Base-by-base conservation (phyloP, 2,113 vertebrate species). In the Osmerus mordax region DNA sequence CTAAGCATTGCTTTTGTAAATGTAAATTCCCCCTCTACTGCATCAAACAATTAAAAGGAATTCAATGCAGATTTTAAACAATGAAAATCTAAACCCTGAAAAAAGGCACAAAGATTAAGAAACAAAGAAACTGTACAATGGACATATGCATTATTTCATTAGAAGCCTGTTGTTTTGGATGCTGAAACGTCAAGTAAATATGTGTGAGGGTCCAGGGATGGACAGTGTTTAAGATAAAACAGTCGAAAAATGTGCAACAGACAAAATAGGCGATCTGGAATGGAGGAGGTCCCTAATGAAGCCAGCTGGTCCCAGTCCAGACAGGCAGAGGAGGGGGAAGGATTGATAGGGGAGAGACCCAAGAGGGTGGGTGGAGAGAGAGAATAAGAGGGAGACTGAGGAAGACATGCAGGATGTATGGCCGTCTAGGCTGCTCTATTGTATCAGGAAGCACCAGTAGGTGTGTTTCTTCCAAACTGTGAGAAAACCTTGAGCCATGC, bases 231-330 rank as follows among this genome's bases (percentile, higher is more conserved):
- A 84, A 92, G 91, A 92, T 92, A 93, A 93, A 93, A 91, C 89
- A 88, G 90, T 87, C 72, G 73, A 87, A 89, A 93, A 93, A 92
- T 90, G 91, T 92, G 91, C 89, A 90, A 89, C 89, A 91, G 87
- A 92, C 89, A 91, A 90, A 92, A 82, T 89, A 82, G 89, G 87
- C 87, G 88, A 89, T 90, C 90, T 91, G 91, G 91, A 90, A 90
- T 87, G 86, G 89, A 81, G 82, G 88, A 90, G 87, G 87, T 81
- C 80, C 84, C 85, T 93, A 91, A 93, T 92, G 90, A 91, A 92
- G 92, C 92, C 92, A 93, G 92, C 92, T 93, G 92, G 92, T 92
- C 81, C 85, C 73, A 80, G 91, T 92, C 92, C 92, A 93, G 91
- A 84, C 91, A 88, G 89, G 86, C 86, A 82, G 87, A 86, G 88